Conservation (phyloP, 2,888 invertebrate species). For the Plusia festucae region DNA sequence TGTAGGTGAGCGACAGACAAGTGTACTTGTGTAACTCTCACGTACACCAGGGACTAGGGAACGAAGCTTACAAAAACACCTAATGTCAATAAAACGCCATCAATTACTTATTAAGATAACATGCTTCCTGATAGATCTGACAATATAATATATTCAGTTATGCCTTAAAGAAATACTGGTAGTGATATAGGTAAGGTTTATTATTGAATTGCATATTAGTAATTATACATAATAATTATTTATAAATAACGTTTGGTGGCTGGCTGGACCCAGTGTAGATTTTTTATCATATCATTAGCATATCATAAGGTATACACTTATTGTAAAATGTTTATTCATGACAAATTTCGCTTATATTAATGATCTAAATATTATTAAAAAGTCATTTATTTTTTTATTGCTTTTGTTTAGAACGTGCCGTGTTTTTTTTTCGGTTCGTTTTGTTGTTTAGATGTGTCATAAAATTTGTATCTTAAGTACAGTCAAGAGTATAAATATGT, state of each 20-base stretch:
- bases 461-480: conserved; percentile 19
- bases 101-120: conserved; percentile 86
- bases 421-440: conserved; percentile 47
- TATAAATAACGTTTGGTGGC: conserved; percentile 69
- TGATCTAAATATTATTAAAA: conserved; percentile 38
- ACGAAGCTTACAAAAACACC: conserved; percentile 62
- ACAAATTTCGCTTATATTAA: conserved; percentile 61
- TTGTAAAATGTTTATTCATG: conserved; percentile 68
- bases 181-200: conserved; percentile 82
- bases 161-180: conserved; percentile 86
- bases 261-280: conserved; percentile 85
- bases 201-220: conserved; percentile 82
- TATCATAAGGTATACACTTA: conserved; percentile 81
- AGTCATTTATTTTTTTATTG: conserved; percentile 21
- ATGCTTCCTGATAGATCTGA: conserved; percentile 89
- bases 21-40: conserved; percentile 15
- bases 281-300: conserved; percentile 89
- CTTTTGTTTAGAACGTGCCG: conserved; percentile 29
- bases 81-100: conserved; percentile 80
- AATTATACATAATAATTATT: conserved; percentile 69
- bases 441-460: conserved; percentile 46
- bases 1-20: conserved; percentile 13
- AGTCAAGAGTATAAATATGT: not conserved
- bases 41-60: conserved; percentile 25
- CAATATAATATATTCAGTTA: conserved; percentile 86